Evolutionary conservation across 2,113 vertebrate genomes (phyloP).

Genomic region (Coreoperca whiteheadi): DNA sequence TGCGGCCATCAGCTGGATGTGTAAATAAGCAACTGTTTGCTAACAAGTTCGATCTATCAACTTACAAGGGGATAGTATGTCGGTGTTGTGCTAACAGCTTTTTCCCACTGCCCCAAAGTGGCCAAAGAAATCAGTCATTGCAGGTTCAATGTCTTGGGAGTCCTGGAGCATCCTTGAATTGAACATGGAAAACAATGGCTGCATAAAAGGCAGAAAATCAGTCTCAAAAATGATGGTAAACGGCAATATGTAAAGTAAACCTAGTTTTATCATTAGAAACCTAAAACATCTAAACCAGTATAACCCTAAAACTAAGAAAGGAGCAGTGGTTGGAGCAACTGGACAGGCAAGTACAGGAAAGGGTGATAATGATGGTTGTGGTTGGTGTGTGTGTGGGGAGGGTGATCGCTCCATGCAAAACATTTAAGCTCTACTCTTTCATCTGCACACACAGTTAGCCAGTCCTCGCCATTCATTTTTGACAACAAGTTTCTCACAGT

Average conservation of each 20-base stretch:
- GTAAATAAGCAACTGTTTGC: neutral
- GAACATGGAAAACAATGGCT: neutral
- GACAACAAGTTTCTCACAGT: constrained; percentile 68
- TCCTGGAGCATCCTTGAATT: neutral
- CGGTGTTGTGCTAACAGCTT: neutral
- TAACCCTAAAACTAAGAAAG: neutral
- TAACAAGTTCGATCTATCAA: too few relatives aligned
- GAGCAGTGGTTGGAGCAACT: neutral
- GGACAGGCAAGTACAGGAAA: neutral
- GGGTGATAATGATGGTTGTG: constrained; percentile 1
- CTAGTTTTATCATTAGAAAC: neutral
- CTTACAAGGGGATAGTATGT: neutral
- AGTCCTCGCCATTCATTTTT: constrained; percentile 68
- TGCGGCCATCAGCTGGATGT: neutral
- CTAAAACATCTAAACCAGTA: neutral
- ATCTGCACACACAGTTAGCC: constrained; percentile 74
- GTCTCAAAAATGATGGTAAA: neutral
- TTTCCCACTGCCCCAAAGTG: neutral
- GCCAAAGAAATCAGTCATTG: neutral
- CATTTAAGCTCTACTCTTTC: constrained; percentile 72
- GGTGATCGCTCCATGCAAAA: constrained; percentile 74
- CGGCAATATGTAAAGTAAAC: neutral
- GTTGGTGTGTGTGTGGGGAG: constrained; percentile 14
- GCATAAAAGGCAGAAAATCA: neutral
- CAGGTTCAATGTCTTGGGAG: neutral